Evolutionary conservation across 2,113 vertebrate genomes (phyloP).

Genomic region (Tautogolabrus adspersus): DNA sequence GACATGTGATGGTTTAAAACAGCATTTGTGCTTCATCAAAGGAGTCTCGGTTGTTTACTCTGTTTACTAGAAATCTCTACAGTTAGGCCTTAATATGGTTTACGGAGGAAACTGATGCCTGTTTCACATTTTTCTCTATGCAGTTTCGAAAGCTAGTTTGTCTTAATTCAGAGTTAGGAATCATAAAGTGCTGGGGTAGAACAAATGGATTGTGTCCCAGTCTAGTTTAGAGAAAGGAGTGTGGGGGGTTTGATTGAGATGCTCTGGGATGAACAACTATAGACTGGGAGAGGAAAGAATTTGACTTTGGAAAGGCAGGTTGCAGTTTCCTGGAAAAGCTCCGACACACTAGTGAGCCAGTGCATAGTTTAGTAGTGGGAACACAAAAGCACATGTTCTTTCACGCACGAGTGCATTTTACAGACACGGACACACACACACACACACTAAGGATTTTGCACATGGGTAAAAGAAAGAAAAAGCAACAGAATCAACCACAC

Average conservation of each 20-base stretch:
- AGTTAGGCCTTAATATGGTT: not conserved
- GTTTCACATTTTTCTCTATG: not conserved
- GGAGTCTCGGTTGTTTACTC: not conserved
- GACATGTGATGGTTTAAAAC: not conserved
- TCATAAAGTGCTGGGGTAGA: not conserved
- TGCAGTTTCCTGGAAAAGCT: constrained; percentile 55
- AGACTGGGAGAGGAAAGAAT: constrained; percentile 49
- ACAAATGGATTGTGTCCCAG: constrained; percentile 18
- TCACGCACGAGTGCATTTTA: not conserved
- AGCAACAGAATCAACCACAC: not conserved
- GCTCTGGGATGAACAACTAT: constrained; percentile 39
- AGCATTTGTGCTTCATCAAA: not conserved
- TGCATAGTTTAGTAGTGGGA: constrained; percentile 28
- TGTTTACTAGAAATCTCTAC: not conserved
- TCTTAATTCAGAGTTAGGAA: not conserved
- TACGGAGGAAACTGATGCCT: not conserved
- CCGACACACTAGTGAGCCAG: constrained; percentile 1
- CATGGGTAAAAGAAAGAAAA: not conserved
- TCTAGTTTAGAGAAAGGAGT: not conserved
- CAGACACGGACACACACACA: not conserved
- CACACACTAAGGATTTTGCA: not conserved
- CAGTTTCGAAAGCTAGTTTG: not conserved
- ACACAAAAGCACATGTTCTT: constrained; percentile 48
- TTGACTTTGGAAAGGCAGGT: constrained; percentile 48
- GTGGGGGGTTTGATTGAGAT: constrained; percentile 21